Evolutionary conservation across 2,888 invertebrate species (phyloP).

Genomic region (Biston betularia): DNA sequence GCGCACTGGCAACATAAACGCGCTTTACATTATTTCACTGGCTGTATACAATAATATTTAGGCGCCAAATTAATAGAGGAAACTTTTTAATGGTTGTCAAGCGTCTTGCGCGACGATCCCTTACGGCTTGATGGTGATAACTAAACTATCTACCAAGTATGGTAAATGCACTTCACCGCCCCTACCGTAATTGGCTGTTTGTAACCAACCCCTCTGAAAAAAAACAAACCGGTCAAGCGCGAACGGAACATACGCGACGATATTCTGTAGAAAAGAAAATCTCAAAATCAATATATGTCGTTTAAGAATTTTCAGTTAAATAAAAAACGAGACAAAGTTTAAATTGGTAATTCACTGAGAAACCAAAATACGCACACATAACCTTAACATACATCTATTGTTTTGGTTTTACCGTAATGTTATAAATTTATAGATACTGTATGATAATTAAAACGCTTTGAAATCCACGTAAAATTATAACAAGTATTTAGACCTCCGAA

Average conservation of each 20-base stretch:
- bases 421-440: too few species aligned
- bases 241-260: background rate
- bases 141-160: conserved; percentile 80
- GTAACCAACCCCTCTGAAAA: conserved; percentile 84
- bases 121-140: conserved; percentile 72
- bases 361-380: too few species aligned
- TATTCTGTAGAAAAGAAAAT: conserved; percentile 7
- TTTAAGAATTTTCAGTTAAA: too few species aligned
- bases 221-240: conserved; percentile 47
- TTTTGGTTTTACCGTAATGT: too few species aligned
- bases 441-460: too few species aligned
- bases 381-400: too few species aligned
- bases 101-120: conserved; percentile 59
- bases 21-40: conserved; percentile 41
- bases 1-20: conserved; percentile 71
- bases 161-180: conserved; percentile 78
- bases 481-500: too few species aligned
- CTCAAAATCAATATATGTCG: too few species aligned
- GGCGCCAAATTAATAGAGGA: background rate
- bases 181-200: conserved; percentile 84
- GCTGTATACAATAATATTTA: background rate
- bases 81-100: conserved; percentile 33
- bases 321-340: too few species aligned
- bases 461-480: too few species aligned
- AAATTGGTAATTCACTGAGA: too few species aligned